These are phyloP conservation scores for Cydia pomonella DNA, from an alignment of 1,140 invertebrate species.

Conservation along the genomic window DNA sequence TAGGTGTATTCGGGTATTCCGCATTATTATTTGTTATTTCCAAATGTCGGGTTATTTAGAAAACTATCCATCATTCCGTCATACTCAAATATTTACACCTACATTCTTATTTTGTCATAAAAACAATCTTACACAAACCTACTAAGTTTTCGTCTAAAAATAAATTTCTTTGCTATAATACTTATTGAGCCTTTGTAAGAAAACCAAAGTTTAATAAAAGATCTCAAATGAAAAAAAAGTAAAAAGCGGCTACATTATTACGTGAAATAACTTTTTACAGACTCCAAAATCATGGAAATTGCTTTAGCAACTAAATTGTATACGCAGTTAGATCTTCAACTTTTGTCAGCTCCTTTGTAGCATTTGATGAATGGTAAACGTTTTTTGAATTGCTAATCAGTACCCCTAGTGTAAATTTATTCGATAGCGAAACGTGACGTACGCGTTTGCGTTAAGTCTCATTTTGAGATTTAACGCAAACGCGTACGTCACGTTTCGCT, in stretches of 20 bases:
- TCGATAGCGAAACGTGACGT: too few relatives aligned
- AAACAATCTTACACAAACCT: too few relatives aligned
- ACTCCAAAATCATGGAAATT: slow-evolving; percentile 3
- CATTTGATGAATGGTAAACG: not conserved
- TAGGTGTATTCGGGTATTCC: too few relatives aligned
- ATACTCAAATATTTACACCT: too few relatives aligned
- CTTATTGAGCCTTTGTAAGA: not conserved
- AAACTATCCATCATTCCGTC: too few relatives aligned
- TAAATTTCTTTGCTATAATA: not conserved
- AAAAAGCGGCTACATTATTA: not conserved
- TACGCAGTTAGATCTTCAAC: not conserved
- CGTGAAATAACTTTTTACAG: not conserved
- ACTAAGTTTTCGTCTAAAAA: not conserved
- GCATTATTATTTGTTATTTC: too few relatives aligned
- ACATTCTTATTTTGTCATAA: too few relatives aligned
- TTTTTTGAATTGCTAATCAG: not conserved
- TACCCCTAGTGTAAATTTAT: too few relatives aligned
- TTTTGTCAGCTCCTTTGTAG: not conserved
- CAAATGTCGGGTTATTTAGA: too few relatives aligned
- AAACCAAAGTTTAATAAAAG: not conserved
- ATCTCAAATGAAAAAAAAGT: not conserved
- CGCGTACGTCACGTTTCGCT: too few relatives aligned
- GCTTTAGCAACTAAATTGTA: not conserved
- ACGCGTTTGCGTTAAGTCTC: too few relatives aligned
- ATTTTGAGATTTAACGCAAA: too few relatives aligned